Percentiles rank a stretch among this genome's conserved stretches.
These are phyloP conservation scores for Beaufortia kweichowensis DNA, from an alignment of 2,113 vertebrate species.

Conservation along the genomic window DNA sequence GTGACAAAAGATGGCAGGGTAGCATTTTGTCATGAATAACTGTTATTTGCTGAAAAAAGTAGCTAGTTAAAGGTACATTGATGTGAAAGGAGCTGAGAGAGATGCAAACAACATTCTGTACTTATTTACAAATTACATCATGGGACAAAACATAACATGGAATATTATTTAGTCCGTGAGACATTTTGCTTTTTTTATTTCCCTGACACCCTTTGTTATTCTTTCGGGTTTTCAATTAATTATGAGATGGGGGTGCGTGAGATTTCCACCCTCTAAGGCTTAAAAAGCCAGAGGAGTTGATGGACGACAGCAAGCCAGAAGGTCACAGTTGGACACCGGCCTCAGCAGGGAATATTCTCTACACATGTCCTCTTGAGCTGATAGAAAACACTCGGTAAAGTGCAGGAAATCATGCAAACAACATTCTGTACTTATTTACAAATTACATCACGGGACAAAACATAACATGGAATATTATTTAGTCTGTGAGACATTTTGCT, in stretches of 20 bases:
- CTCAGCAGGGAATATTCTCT: constrained; percentile 25
- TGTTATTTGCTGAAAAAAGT: too few relatives aligned
- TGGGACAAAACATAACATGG: too few relatives aligned
- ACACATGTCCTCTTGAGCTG: constrained; percentile 1
- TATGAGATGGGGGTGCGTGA: constrained; percentile 1
- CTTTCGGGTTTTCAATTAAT: constrained; percentile 24
- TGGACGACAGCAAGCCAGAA: constrained; percentile 21
- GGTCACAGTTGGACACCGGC: constrained; percentile 17
- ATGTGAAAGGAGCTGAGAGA: too few relatives aligned
- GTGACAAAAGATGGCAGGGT: too few relatives aligned
- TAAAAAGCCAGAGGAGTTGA: constrained; percentile 42
- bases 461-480: background rate
- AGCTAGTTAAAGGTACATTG: too few relatives aligned
- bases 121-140: too few relatives aligned
- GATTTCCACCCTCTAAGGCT: constrained; percentile 25
- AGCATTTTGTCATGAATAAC: too few relatives aligned
- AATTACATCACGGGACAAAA: too few relatives aligned
- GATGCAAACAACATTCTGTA: too few relatives aligned
- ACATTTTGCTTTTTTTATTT: background rate
- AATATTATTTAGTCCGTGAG: background rate
- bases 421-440: too few relatives aligned
- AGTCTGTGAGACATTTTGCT: background rate
- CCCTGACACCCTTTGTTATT: background rate
- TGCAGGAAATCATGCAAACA: too few relatives aligned
- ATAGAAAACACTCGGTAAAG: too few relatives aligned